These are phyloP conservation scores for Cololabis saira DNA, from an alignment of 2,113 vertebrate species.

Conservation along the genomic window DNA sequence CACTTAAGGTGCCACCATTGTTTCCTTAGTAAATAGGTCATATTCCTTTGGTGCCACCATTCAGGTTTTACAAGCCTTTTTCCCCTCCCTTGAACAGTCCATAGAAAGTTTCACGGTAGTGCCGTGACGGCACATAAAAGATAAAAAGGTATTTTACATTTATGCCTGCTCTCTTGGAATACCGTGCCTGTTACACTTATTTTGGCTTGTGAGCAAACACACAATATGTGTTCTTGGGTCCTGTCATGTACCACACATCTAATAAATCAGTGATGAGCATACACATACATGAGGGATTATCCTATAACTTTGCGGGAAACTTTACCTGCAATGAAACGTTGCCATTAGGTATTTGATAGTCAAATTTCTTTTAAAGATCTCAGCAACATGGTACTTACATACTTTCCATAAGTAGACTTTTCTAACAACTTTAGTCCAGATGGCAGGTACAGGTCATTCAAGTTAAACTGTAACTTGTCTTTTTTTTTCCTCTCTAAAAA, in stretches of 20 bases:
- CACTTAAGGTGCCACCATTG: too few species aligned
- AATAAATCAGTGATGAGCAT: background rate
- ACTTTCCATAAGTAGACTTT: constrained; percentile 13
- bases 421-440: background rate
- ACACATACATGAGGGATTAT: background rate
- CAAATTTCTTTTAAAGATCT: background rate
- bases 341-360: background rate
- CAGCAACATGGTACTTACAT: constrained; percentile 26
- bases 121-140: too few species aligned
- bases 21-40: background rate
- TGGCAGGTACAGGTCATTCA: background rate
- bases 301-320: too few species aligned
- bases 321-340: background rate
- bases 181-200: too few species aligned
- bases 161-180: background rate
- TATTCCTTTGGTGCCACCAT: background rate
- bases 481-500: background rate
- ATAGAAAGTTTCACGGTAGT: background rate
- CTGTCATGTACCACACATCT: too few species aligned
- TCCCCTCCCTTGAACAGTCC: background rate
- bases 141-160: background rate
- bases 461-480: background rate
- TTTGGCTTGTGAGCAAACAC: too few species aligned
- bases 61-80: background rate
- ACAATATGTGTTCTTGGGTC: too few species aligned